phyloP scores from a whole-genome alignment of 2,888 invertebrate species.

The Platerodrilus igneus region DNA sequence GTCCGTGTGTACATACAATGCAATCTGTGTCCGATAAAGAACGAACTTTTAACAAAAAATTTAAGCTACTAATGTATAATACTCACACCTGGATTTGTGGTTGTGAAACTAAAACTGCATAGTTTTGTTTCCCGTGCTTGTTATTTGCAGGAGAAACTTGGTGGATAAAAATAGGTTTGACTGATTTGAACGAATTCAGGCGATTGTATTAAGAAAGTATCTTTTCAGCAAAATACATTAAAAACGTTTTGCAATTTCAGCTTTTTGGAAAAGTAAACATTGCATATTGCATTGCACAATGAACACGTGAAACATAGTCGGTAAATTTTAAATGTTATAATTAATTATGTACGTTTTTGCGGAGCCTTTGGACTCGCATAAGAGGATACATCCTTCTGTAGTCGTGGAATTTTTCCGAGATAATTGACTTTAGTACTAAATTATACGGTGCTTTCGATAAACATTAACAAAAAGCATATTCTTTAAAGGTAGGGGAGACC shows the following conservation, averaged over 20 bases:
- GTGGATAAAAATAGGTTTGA: slow-evolving; percentile 37
- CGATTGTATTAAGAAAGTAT: slow-evolving; percentile 10
- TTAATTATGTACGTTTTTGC: slow-evolving; percentile 38
- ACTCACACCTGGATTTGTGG: no score
- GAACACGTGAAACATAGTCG: slow-evolving; percentile 27
- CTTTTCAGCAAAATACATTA: slow-evolving; percentile 4
- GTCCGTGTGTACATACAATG: no score
- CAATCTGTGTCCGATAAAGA: no score
- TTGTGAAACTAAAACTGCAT: no score
- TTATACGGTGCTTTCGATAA: slow-evolving; percentile 30
- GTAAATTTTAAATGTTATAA: slow-evolving; percentile 31
- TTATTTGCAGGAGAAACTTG: slow-evolving; percentile 21
- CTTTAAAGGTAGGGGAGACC: no score
- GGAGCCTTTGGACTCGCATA: slow-evolving; percentile 35
- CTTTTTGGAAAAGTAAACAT: slow-evolving; percentile 22
- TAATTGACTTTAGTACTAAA: slow-evolving; percentile 34
- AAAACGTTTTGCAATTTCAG: slow-evolving; percentile 1
- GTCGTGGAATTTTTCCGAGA: slow-evolving; percentile 32
- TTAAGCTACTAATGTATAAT: no score
- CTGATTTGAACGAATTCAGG: slow-evolving; percentile 1
- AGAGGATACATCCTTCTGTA: slow-evolving; percentile 33
- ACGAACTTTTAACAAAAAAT: no score
- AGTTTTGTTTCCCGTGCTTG: slow-evolving; percentile 31
- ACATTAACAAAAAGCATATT: slow-evolving; percentile 28
- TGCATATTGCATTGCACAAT: slow-evolving; percentile 19